A percentile compares a stretch with the other conserved stretches of the same genome.
Conservation (phyloP, 2,888 invertebrate genomes). For the Chloromyia formosa region DNA sequence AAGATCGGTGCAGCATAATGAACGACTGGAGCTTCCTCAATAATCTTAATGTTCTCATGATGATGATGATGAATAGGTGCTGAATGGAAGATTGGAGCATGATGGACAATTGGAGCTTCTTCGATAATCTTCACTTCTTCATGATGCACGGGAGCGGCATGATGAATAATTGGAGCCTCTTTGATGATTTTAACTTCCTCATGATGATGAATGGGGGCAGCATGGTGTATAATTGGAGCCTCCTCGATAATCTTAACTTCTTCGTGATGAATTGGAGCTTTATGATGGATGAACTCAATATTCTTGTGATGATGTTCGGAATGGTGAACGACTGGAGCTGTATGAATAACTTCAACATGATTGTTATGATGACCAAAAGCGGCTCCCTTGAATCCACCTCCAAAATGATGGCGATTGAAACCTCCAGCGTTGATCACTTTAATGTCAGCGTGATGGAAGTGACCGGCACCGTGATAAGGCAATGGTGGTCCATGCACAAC, state of each 20-base stretch:
- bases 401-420: background rate
- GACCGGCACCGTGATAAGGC: background rate
- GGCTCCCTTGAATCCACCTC: background rate
- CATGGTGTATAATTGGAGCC: background rate
- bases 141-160: slow-evolving; percentile 10
- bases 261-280: slow-evolving; percentile 28
- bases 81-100: background rate
- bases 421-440: background rate
- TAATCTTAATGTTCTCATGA: background rate
- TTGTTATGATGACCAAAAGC: background rate
- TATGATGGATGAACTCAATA: background rate
- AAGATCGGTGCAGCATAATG: background rate
- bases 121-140: slow-evolving; percentile 10
- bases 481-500: background rate
- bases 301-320: slow-evolving; percentile 1
- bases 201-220: slow-evolving; percentile 7
- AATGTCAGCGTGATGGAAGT: background rate
- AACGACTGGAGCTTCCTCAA: background rate
- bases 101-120: slow-evolving; percentile 8
- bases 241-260: slow-evolving; percentile 15
- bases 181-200: background rate
- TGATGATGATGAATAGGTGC: background rate
- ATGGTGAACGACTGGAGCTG: slow-evolving; percentile 9
- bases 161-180: slow-evolving; percentile 6
- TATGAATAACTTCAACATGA: slow-evolving; percentile 9